Evolutionary conservation across 1,140 invertebrate species (phyloP), one percentile per base, ranked within the genome.

Genomic region (Aphis gossypii): DNA sequence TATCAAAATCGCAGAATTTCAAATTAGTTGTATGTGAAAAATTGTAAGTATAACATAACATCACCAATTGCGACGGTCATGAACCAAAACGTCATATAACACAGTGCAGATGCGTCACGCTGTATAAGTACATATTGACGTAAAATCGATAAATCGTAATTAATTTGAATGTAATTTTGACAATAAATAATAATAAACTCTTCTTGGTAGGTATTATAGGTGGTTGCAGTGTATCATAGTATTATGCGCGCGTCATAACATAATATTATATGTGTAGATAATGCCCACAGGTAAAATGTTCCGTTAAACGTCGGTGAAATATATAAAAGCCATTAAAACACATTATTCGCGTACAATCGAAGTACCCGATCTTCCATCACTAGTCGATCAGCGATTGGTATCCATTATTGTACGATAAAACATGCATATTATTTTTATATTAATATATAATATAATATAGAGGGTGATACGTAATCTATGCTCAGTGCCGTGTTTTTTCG

Each of bases 291-390:
- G 82, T 83, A 83, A 83, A 83, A 83, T 41, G 11, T 44, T 44
- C 21, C 6, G 38, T 46, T 86, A 25, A 86, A 86, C 23, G 83
- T 4, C 9, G 25, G 83, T 86, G 38, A 86, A 83, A 41, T 83
- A 9, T 83, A 86, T 86, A 86, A 86, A 44, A 86, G 21, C 83
- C 83, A 86, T 86, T 86, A 44, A 86, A 41, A 86, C 83, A 9
- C 83, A 44, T 86, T 44, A 30, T 86, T 86, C 23, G 4, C 41
- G 11, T 23, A 25, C 41, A 86, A 86, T 86, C 83, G 25, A 44
- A 86, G 38, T 41, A 46, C 25, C 41, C 38, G 21, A 86, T 86
- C 38, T 86, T 35, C 21, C 38, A 41, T 41, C 8, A 2, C 18
- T 83, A 20, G 38, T 83, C 82, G 82, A 83, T 38, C 21, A n/a